A percentile compares a stretch with the other conserved stretches of the same genome.
Conservation (phyloP, 2,797 vertebrate genomes). For the Anniella stebbinsi region DNA sequence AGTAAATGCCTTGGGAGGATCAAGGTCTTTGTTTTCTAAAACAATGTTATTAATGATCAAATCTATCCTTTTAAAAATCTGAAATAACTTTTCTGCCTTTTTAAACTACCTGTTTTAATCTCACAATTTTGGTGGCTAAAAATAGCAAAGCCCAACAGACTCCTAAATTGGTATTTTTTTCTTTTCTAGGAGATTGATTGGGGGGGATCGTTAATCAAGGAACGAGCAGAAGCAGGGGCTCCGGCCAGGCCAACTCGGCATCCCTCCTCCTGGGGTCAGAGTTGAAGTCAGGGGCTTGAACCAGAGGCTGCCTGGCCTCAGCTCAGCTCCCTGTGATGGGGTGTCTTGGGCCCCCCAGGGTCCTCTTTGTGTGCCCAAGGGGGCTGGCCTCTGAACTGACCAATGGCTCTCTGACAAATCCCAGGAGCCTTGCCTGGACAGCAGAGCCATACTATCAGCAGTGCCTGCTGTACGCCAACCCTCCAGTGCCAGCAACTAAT, state of each 20-base stretch:
- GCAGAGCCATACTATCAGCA: neutral
- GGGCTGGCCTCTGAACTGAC: neutral
- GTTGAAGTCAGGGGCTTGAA: neutral
- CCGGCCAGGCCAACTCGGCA: neutral
- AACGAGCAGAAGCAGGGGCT: too few species aligned
- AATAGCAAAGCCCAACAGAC: neutral
- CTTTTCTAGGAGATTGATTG: neutral
- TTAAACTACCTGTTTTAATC: neutral
- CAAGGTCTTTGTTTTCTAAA: neutral
- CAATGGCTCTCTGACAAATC: too few species aligned
- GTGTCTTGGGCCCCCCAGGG: neutral
- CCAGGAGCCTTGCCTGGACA: neutral
- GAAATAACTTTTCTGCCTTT: neutral
- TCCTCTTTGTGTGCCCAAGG: neutral
- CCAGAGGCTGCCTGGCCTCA: too few species aligned
- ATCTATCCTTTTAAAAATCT: too few species aligned
- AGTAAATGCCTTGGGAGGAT: neutral
- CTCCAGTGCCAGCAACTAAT: neutral
- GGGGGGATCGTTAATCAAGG: neutral
- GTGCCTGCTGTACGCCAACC: too few species aligned
- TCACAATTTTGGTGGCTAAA: neutral
- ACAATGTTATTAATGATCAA: neutral
- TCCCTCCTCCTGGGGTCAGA: neutral
- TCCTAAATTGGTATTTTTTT: too few species aligned
- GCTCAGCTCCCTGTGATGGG: neutral